These are phyloP conservation scores for Thecophora atra DNA, from an alignment of 2,888 invertebrate species.

Conservation along the genomic window DNA sequence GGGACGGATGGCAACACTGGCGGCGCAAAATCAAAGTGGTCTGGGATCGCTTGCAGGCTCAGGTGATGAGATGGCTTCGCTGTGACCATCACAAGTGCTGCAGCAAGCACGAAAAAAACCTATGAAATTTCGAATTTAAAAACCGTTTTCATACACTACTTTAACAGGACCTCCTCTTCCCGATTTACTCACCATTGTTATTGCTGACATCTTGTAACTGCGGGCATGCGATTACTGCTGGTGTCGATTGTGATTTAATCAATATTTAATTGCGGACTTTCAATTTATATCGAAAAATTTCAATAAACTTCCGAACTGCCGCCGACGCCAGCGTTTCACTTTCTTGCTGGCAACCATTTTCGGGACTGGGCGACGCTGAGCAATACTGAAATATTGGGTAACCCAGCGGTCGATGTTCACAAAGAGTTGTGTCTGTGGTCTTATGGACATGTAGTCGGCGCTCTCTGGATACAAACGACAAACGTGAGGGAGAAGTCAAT, in stretches of 20 bases:
- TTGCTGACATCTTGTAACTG: conserved; percentile 52
- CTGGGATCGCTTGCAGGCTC: conserved; percentile 48
- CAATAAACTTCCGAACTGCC: not conserved
- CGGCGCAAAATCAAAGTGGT: conserved; percentile 52
- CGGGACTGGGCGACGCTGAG: conserved; percentile 10
- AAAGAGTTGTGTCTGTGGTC: conserved; percentile 42
- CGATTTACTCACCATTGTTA: conserved; percentile 53
- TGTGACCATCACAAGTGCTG: conserved; percentile 34
- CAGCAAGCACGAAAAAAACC: conserved; percentile 47
- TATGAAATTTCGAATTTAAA: too few species aligned
- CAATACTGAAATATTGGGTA: conserved; percentile 13
- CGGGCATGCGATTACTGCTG: not conserved
- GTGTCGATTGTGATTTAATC: conserved; percentile 20
- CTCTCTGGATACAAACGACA: too few species aligned
- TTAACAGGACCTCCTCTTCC: not conserved
- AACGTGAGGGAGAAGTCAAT: too few species aligned
- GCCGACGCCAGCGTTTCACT: conserved; percentile 6
- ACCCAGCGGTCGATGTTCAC: not conserved
- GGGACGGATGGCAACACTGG: conserved; percentile 47
- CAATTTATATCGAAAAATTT: conserved; percentile 29
- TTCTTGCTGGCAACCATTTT: conserved; percentile 25
- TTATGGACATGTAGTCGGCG: too few species aligned
- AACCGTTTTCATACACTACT: not conserved
- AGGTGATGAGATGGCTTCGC: conserved; percentile 56
- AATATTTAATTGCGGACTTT: conserved; percentile 3